Conservation (phyloP, 2,113 vertebrate genomes). For the Pomatorhinus ruficollis region DNA sequence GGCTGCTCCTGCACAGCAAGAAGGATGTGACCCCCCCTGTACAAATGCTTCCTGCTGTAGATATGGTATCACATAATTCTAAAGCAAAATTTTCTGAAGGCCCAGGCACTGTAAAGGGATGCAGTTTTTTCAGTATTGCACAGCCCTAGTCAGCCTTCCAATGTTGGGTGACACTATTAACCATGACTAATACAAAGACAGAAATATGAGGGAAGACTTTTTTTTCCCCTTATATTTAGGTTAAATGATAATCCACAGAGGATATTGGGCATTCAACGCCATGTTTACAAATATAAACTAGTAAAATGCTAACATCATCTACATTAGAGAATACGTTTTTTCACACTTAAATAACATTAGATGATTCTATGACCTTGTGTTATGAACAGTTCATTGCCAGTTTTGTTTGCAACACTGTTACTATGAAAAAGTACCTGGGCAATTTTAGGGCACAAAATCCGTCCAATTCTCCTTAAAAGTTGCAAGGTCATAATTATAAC, state of each 20-base stretch:
- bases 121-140: background rate
- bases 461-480: constrained; percentile 5
- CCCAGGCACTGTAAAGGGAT: background rate
- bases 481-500: constrained; percentile 54
- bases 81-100: background rate
- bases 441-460: background rate
- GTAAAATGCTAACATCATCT: background rate
- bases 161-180: background rate
- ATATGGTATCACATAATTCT: background rate
- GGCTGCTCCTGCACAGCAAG: background rate
- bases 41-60: background rate
- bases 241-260: background rate
- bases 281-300: background rate
- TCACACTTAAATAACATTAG: background rate
- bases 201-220: background rate
- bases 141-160: background rate
- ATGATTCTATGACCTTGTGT: background rate
- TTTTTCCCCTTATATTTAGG: background rate
- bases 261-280: background rate
- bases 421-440: background rate
- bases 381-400: background rate
- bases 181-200: background rate
- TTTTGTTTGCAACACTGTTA: background rate
- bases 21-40: background rate
- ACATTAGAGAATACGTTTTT: background rate